Evolutionary conservation across 2,797 vertebrate genomes (phyloP).

Genomic region (Cephalopachus bancanus): DNA sequence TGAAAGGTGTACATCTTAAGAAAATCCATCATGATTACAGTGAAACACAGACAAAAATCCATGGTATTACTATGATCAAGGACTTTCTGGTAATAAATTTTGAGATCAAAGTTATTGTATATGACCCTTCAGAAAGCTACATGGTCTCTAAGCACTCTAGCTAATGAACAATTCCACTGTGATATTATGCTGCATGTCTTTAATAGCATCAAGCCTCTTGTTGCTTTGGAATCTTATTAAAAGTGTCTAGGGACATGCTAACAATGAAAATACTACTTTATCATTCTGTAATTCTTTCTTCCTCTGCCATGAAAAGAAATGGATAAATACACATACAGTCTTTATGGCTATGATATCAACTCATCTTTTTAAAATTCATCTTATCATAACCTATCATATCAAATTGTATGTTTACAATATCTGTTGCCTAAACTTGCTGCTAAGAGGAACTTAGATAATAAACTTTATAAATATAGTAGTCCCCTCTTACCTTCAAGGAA

Average conservation of each 20-base stretch:
- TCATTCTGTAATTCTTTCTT: background rate
- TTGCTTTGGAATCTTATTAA: conserved; percentile 39
- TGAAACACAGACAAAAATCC: conserved; percentile 49
- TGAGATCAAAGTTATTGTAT: conserved; percentile 59
- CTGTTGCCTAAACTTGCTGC: background rate
- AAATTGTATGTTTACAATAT: background rate
- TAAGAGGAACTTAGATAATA: background rate
- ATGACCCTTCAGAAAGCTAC: conserved; percentile 60
- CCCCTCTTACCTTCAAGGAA: background rate
- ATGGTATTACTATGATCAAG: conserved; percentile 44
- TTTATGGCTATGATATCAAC: background rate
- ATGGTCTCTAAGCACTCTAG: background rate
- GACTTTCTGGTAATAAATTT: conserved; percentile 68
- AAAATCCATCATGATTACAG: conserved; percentile 76
- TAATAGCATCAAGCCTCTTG: conserved; percentile 6
- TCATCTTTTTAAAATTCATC: conserved; percentile 18
- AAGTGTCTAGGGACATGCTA: background rate
- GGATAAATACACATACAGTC: background rate
- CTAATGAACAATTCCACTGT: conserved; percentile 53
- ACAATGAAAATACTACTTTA: background rate
- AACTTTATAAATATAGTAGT: background rate
- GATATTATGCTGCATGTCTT: background rate
- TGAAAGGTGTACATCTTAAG: conserved; percentile 67
- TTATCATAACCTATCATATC: conserved; percentile 17
- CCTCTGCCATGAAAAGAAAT: conserved; percentile 2